Conservation (phyloP, 2,113 vertebrate species). For the Egretta garzetta region DNA sequence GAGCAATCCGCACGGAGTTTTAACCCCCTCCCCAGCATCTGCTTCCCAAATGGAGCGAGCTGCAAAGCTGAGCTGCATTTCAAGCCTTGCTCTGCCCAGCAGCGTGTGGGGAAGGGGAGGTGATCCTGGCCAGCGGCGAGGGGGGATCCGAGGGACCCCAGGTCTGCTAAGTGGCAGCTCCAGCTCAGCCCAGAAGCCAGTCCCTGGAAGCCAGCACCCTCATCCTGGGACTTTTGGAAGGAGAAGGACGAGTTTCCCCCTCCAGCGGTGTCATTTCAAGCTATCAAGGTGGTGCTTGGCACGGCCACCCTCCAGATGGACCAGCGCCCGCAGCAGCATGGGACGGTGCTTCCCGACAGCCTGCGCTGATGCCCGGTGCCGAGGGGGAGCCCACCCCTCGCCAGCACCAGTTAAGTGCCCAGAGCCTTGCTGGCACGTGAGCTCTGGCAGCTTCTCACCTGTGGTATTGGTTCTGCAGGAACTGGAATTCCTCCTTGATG, state of each 20-base stretch:
- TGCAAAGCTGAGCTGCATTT: background rate
- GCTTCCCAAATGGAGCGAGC: constrained; percentile 43
- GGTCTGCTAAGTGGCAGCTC: background rate
- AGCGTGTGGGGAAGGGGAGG: background rate
- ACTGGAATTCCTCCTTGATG: constrained; percentile 94
- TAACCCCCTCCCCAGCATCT: constrained; percentile 43
- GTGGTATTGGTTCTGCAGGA: constrained; percentile 93
- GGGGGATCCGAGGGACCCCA: background rate
- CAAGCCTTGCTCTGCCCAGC: background rate
- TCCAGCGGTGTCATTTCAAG: background rate
- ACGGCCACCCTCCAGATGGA: background rate
- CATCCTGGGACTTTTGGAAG: background rate
- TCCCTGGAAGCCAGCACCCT: background rate
- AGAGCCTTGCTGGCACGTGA: fast-evolving
- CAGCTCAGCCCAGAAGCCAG: background rate
- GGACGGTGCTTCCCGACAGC: background rate
- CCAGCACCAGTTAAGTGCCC: background rate
- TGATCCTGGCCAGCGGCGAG: background rate
- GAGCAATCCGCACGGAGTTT: background rate
- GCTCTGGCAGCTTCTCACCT: constrained; percentile 68
- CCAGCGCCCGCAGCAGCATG: fast-evolving
- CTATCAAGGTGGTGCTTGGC: background rate
- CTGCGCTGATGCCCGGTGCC: fast-evolving
- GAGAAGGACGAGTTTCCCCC: background rate
- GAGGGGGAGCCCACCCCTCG: background rate